Base-by-base conservation (phyloP, 2,888 invertebrate species). In the Lasioglossum morio region DNA sequence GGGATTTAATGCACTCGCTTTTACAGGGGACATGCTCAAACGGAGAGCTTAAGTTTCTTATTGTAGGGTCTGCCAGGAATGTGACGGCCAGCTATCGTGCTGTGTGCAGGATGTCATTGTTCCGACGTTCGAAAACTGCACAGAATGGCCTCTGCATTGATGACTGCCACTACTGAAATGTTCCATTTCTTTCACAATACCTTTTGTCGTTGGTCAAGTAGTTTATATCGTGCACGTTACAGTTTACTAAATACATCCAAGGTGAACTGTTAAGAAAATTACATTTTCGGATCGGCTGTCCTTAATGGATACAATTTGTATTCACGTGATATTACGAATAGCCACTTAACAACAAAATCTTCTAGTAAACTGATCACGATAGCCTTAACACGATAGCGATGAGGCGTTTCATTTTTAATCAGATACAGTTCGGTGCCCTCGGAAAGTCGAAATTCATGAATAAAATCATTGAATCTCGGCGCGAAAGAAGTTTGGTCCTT, bases 401-500 rank as follows among this genome's bases (percentile, higher is more conserved):
- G 63, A 63, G 63, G 34, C 30, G 63, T 63, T 30, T 34, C 63
- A 8, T 63, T 70, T 70, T 57, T 78, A 53, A 37, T 30, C 14
- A 27, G n/a, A 34, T 70, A 37, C 70, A 69, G 43, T 53, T 69
- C 27, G 48, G 40, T 27, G 48, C 37, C 30, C 70, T 48, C 27
- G 70, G 27, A 70, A 78, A 30, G 23, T n/a, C 53, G 63, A 30
- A 63, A 63, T 30, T 16, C 63, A 70, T 70, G 46, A 78, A 78
- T 70, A 70, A 69, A 78, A 78, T 78, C 53, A 40, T 70, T 16
- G 70, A 37, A 34, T 57, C 77, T 30, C 57, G 19, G 27, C 27
- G 37, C 27, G 53, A 53, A 63, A 27, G 70, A 63, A 70, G 53
- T 46, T 27, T 27, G 10, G 43, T 40, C 30, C 40, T 70, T 70